These are phyloP conservation scores for Syrrhaptes paradoxus DNA, from an alignment of 2,113 vertebrate genomes.

Conservation along the genomic window DNA sequence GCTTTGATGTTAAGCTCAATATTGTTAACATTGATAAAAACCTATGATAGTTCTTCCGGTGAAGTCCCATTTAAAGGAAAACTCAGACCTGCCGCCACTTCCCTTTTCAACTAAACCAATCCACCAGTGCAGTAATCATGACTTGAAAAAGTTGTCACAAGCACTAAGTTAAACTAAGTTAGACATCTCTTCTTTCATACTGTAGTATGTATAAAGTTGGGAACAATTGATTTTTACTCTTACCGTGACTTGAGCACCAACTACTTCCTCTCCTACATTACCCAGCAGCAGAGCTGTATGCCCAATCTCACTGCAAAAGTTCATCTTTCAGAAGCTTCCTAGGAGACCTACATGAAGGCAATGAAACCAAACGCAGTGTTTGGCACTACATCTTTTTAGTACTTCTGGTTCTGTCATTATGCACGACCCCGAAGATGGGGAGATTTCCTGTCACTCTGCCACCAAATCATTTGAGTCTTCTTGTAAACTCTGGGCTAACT, in stretches of 20 bases:
- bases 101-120: neutral
- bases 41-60: neutral
- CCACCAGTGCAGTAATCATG: neutral
- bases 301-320: neutral
- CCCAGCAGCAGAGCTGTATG: neutral
- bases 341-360: neutral
- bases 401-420: neutral
- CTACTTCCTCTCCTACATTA: neutral
- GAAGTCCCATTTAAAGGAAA: neutral
- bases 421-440: neutral
- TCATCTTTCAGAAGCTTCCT: neutral
- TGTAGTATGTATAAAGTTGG: neutral
- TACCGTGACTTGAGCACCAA: neutral
- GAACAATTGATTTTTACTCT: neutral
- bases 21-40: neutral
- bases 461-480: neutral
- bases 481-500: neutral
- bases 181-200: neutral
- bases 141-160: neutral
- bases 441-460: neutral
- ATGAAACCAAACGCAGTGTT: neutral
- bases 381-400: neutral
- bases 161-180: neutral
- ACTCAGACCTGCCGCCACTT: neutral
- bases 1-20: neutral